These are phyloP conservation scores for Hyppa rectilinea DNA, from an alignment of 2,888 invertebrate genomes.

Conservation along the genomic window DNA sequence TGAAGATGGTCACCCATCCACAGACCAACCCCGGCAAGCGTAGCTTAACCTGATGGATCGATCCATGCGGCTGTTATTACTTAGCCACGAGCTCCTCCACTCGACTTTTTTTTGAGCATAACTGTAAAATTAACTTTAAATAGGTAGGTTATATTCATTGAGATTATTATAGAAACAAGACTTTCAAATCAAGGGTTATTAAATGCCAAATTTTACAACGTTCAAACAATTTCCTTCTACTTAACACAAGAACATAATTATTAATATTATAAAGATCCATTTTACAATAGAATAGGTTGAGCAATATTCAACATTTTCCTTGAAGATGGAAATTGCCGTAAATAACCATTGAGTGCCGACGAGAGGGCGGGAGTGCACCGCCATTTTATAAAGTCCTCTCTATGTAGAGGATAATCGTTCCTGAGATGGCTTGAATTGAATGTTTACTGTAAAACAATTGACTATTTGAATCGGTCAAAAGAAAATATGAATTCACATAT, in stretches of 20 bases:
- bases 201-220: background rate
- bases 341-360: conserved; percentile 77
- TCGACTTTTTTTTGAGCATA: too few relatives aligned
- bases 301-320: conserved; percentile 62
- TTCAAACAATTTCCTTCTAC: background rate
- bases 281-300: conserved; percentile 41
- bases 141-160: background rate
- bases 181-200: conserved; percentile 9
- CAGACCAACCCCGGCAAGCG: too few relatives aligned
- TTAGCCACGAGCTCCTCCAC: too few relatives aligned
- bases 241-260: conserved; percentile 41
- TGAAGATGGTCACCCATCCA: too few relatives aligned
- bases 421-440: conserved; percentile 65
- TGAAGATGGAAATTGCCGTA: conserved; percentile 75
- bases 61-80: too few relatives aligned
- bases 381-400: conserved; percentile 72
- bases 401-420: conserved; percentile 76
- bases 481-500: too few relatives aligned
- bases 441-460: conserved; percentile 57
- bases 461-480: too few relatives aligned
- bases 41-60: too few relatives aligned
- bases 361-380: conserved; percentile 65
- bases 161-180: conserved; percentile 12
- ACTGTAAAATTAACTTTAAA: background rate
- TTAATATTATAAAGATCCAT: conserved; percentile 24